phyloP scores from a whole-genome alignment of 2,888 invertebrate genomes.

The Carabus problematicus region DNA sequence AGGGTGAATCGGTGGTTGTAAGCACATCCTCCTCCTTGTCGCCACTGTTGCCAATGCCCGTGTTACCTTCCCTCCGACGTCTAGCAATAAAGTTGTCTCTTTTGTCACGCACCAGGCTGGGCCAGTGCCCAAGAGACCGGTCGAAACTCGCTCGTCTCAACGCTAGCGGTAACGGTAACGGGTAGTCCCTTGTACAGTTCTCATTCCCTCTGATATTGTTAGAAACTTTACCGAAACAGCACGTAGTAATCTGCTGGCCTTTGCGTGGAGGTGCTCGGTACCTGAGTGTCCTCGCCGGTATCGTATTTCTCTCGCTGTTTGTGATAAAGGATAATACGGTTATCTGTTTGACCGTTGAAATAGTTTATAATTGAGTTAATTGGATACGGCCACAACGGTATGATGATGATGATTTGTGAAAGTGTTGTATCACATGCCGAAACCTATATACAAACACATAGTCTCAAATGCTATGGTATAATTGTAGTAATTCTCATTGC shows the following conservation, averaged over 20 bases:
- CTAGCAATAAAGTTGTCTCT: constrained; percentile 38
- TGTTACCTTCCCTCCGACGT: not conserved
- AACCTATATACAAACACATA: no score
- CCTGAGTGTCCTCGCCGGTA: constrained; percentile 21
- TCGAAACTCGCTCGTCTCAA: not conserved
- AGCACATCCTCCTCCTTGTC: constrained; percentile 10
- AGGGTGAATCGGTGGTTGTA: constrained; percentile 29
- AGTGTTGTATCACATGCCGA: not conserved
- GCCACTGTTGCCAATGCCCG: not conserved
- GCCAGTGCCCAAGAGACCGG: constrained; percentile 23
- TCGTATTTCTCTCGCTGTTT: constrained; percentile 23
- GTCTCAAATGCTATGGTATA: no score
- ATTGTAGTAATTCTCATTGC: no score
- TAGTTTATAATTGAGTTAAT: constrained; percentile 35
- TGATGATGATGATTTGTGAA: constrained; percentile 25
- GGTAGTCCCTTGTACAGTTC: not conserved
- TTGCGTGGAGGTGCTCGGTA: not conserved
- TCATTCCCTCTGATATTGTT: constrained; percentile 8
- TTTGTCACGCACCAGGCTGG: constrained; percentile 35
- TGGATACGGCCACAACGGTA: constrained; percentile 14
- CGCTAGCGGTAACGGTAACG: not conserved
- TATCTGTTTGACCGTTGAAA: constrained; percentile 21
- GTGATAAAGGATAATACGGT: constrained; percentile 31
- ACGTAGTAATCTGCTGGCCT: constrained; percentile 5
- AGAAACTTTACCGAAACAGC: constrained; percentile 9